These are phyloP conservation scores for Daktulosphaira vitifoliae DNA, from an alignment of 1,140 invertebrate species.

Conservation along the genomic window DNA sequence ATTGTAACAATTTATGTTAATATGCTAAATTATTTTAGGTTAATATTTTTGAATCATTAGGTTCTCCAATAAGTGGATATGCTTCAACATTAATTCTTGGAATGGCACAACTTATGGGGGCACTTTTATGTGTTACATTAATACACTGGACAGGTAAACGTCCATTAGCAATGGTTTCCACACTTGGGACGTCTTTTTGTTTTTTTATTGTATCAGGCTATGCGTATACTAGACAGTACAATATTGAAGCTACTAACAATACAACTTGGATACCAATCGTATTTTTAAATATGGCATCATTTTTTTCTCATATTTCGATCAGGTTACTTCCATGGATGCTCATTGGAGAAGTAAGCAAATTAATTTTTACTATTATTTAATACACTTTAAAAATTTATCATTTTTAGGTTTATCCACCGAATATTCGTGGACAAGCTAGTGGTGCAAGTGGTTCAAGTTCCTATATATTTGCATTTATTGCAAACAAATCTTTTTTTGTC, in stretches of 20 bases:
- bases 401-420: conserved; percentile 49
- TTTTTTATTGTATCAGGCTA: conserved; percentile 53
- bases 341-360: conserved; percentile 56
- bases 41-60: conserved; percentile 56
- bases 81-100: conserved; percentile 61
- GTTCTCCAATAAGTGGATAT: conserved; percentile 62
- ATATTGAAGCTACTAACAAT: background rate
- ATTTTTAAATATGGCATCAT: conserved; percentile 55
- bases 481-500: conserved; percentile 57
- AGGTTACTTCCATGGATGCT: conserved; percentile 66
- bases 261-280: conserved; percentile 57
- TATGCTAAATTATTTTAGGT: no score
- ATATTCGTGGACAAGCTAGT: conserved; percentile 57
- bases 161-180: conserved; percentile 55
- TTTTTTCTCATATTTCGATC: conserved; percentile 59
- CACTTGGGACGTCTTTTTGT: conserved; percentile 52
- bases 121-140: conserved; percentile 51
- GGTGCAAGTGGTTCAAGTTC: conserved; percentile 59
- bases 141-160: conserved; percentile 64
- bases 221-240: conserved; percentile 43
- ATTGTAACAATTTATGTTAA: no score
- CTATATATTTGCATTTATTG: conserved; percentile 60
- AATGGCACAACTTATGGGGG: conserved; percentile 55
- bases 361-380: background rate
- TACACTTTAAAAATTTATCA: conserved; percentile 8